Evolutionary conservation across 2,113 vertebrate genomes (phyloP).

Genomic region (Thryonomys swinderianus): DNA sequence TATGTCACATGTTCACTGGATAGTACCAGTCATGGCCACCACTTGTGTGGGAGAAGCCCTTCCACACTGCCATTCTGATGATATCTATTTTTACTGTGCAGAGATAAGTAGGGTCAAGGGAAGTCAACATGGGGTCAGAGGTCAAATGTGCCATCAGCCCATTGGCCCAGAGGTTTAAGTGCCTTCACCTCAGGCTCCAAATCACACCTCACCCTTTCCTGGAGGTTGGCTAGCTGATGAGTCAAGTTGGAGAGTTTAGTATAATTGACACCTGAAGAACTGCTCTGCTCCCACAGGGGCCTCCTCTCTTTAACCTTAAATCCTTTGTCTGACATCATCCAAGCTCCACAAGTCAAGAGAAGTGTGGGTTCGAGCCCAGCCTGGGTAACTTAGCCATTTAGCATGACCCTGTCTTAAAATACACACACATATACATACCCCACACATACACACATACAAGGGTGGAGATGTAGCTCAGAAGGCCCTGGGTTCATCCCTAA

Average conservation of each 20-base stretch:
- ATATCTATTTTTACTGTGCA: constrained; percentile 25
- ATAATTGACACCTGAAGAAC: neutral
- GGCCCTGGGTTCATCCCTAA: neutral
- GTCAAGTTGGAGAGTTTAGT: neutral
- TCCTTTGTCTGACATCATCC: neutral
- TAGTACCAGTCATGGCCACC: neutral
- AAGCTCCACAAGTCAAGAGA: neutral
- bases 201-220: neutral
- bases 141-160: neutral
- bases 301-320: neutral
- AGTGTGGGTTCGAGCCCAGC: neutral
- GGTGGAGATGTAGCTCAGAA: neutral
- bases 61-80: neutral
- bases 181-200: neutral
- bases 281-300: neutral
- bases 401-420: neutral
- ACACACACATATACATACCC: too few species aligned
- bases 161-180: neutral
- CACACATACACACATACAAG: neutral
- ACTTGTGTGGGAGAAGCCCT: neutral
- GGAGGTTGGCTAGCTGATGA: neutral
- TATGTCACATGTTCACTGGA: neutral
- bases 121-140: neutral
- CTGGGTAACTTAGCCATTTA: neutral
- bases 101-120: neutral